Base-by-base conservation (phyloP, 2,888 invertebrate species). In the Elmis aenea region DNA sequence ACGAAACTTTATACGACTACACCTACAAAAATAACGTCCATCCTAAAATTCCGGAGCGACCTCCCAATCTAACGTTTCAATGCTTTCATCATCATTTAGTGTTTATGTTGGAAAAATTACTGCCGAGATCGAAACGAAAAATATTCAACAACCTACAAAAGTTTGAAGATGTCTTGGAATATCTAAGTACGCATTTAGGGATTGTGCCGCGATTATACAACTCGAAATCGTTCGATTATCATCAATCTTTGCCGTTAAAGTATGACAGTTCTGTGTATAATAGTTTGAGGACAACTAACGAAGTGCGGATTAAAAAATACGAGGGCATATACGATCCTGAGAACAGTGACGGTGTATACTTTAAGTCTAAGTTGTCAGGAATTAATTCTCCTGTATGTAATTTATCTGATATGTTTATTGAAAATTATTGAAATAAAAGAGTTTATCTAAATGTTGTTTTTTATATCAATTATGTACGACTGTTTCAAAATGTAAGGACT, bases 21-120 rank as follows among this genome's bases (percentile, higher is more conserved):
- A 9, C n/a, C 8, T n/a, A 11, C 36, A 13, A 44, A 24, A 30
- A 32, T 18, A 11, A n/a, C 13, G 3, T 14, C 10, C 9, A 24
- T 21, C n/a, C 13, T 8, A 46, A 33, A 2, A 59, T 65, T 38
- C 59, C 72, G 24, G 72, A 76, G 13, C 68, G 71, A 45, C 78
- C 85, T 23, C 69, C 66, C 35, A 78, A 64, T 50, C 49, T 86
- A 35, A 76, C 80, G 30, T 95, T 88, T 65, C 81, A 86, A 50
- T 82, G 81, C 59, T 92, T 96, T 58, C 97, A 97, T 69, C 94
- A 96, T 63, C 97, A 97, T 69, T 75, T 97, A 45, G 89, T 92
- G 30, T 94, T 92, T 63, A 97, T 97, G 97, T 73, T 92, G 56
- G 91, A 93, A 56, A 85, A 83, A 65, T 62, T 85, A 21, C 71